Evolutionary conservation across 2,113 vertebrate species (phyloP).

Genomic region (Lycaon pictus): DNA sequence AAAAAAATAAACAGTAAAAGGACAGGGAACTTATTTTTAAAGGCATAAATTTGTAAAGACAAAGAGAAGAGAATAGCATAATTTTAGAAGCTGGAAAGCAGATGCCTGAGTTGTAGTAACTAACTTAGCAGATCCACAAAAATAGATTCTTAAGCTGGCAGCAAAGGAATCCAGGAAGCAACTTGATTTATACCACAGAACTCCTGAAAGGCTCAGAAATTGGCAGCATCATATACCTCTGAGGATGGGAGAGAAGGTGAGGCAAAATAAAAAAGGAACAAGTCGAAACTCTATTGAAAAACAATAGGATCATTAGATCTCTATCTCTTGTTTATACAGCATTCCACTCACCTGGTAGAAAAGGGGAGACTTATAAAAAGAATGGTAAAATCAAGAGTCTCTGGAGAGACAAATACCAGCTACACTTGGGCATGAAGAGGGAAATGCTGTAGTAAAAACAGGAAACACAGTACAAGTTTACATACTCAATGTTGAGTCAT

Average conservation of each 20-base stretch:
- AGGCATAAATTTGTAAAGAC: background rate
- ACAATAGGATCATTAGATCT: too few relatives aligned
- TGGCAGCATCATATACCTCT: background rate
- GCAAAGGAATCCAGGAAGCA: background rate
- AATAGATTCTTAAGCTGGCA: background rate
- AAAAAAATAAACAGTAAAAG: background rate
- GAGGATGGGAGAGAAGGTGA: background rate
- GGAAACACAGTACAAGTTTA: too few relatives aligned
- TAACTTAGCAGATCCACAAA: background rate
- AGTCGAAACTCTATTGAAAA: background rate
- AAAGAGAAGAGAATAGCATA: background rate
- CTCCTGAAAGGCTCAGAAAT: background rate
- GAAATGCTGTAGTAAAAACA: background rate
- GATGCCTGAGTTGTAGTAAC: background rate
- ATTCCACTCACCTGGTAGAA: background rate
- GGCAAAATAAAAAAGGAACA: background rate
- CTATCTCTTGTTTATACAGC: too few relatives aligned
- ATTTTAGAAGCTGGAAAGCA: slow-evolving; percentile 26
- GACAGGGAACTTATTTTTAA: background rate
- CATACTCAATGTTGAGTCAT: background rate
- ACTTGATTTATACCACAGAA: background rate
- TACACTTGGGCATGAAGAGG: fast-evolving
- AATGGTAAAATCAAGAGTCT: background rate
- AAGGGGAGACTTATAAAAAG: too few relatives aligned
- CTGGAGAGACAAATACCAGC: fast-evolving